Base-by-base conservation (phyloP, 2,888 invertebrate species). In the Rhorus exstirpatorius region DNA sequence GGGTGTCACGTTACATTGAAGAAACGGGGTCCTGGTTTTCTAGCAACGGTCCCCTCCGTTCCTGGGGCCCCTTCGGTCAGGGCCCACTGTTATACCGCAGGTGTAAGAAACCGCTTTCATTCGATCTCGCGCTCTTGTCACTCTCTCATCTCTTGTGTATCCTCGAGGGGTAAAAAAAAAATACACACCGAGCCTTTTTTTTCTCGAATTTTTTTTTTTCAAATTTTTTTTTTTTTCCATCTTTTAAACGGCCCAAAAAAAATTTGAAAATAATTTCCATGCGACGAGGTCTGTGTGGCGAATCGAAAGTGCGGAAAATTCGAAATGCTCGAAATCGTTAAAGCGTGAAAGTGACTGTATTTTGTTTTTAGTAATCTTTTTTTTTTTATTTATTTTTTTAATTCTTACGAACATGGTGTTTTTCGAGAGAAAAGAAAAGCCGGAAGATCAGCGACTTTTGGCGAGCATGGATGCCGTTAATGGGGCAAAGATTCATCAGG, bases 391-490 rank as follows among this genome's bases (percentile, higher is more conserved):
- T n/a, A n/a, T 21, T 8, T 68, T 53, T 55, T 12, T 21, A 3
- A 6, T 2, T 8, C 31, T 58, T 51, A 75, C 67, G 67, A 86
- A 87, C 74, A 92, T 92, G 91, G 91, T 92, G 53, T 89, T 91
- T 83, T 91, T 92, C 65, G 91, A 91, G 10, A 89, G 90, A 46
- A 93, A 93, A 84, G 90, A 92, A 60, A 92, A 90, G 68, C 81
- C 88, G 44, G 92, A 91, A 26, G 91, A 92, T 80, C 91, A 91
- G 38, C 89, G 90, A 61, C 86, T 93, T 17, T 80, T 93, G 68
- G 92, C 86, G 38, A 93, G 92, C 84, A 90, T 86, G 85, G 92
- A 93, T 82, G 88, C 91, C 12, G 86, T 92, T 76, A 89, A 91
- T 79, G 87, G 90, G 46, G 80, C 87, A 17, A 92, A 91, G 86